Percentiles rank a stretch among this genome's conserved stretches.
These are phyloP conservation scores for Rotaria sp. DNA, from an alignment of 2,888 invertebrate genomes.

Conservation along the genomic window DNA sequence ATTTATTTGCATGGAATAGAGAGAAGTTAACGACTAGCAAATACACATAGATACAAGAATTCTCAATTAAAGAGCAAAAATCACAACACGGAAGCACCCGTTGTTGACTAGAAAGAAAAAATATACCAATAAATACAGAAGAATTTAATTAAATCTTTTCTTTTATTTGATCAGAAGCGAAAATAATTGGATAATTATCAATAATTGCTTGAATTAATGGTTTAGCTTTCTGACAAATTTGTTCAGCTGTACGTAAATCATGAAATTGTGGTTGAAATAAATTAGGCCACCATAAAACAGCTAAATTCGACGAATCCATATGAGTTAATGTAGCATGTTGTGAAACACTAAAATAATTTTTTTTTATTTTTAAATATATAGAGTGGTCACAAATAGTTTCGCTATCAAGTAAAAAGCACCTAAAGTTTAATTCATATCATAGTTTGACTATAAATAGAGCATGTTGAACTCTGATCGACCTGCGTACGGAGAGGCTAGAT, in stretches of 20 bases:
- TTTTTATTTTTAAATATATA: no score
- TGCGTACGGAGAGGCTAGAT: no score
- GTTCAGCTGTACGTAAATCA: slow-evolving; percentile 59
- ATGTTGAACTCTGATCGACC: no score
- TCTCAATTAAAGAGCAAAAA: neutral
- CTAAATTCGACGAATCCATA: slow-evolving; percentile 93
- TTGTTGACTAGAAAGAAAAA: neutral
- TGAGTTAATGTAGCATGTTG: slow-evolving; percentile 84
- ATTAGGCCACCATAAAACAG: slow-evolving; percentile 98
- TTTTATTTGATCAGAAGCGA: neutral
- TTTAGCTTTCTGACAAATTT: slow-evolving; percentile 23
- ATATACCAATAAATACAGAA: neutral
- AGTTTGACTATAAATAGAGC: no score
- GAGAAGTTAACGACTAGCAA: neutral
- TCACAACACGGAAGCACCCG: slow-evolving; percentile 24
- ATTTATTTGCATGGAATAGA: neutral
- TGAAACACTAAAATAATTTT: slow-evolving; percentile 65
- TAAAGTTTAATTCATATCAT: no score
- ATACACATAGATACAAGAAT: slow-evolving; percentile 5
- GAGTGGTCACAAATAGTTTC: no score
- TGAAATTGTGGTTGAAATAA: slow-evolving; percentile 86
- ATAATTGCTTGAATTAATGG: slow-evolving; percentile 17
- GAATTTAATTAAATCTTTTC: neutral
- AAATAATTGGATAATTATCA: slow-evolving; percentile 19
- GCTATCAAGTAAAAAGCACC: no score